Evolutionary conservation across 2,797 vertebrate species (phyloP).

Genomic region (Agapornis canus): DNA sequence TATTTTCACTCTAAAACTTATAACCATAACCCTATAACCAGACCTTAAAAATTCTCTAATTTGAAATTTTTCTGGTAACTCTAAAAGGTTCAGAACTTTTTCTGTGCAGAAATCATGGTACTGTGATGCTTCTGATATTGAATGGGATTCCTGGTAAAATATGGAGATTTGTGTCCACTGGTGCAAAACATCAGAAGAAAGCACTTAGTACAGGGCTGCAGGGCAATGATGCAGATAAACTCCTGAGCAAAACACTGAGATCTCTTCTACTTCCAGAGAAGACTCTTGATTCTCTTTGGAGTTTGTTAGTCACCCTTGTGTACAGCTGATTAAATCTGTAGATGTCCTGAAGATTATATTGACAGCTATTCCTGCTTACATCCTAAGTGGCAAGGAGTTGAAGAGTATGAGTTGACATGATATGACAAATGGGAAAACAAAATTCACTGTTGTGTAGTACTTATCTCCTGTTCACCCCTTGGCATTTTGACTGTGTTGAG

Average conservation of each 20-base stretch:
- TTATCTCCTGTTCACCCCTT: background rate
- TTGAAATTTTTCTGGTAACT: background rate
- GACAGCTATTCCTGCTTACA: constrained; percentile 74
- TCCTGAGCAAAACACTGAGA: constrained; percentile 10
- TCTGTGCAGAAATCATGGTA: background rate
- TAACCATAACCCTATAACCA: too few species aligned
- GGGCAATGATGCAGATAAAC: background rate
- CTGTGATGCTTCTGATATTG: background rate
- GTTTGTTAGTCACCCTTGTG: constrained; percentile 68
- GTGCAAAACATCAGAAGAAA: background rate
- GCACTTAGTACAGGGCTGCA: constrained; percentile 8
- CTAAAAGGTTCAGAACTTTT: background rate
- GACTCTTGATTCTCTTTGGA: constrained; percentile 61
- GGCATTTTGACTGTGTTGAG: constrained; percentile 2
- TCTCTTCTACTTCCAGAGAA: constrained; percentile 42
- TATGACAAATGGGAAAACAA: constrained; percentile 73
- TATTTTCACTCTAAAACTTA: background rate
- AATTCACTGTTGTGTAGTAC: constrained; percentile 11
- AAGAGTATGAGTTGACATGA: constrained; percentile 62
- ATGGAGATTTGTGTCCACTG: background rate
- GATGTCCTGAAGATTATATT: constrained; percentile 72
- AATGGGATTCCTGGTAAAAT: background rate
- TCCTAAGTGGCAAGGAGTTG: constrained; percentile 66
- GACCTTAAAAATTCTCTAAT: background rate
- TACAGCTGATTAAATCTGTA: constrained; percentile 70